A percentile compares a stretch with the other conserved stretches of the same genome.
phyloP scores from a whole-genome alignment of 1,140 invertebrate genomes.

The Drosophila busckii region DNA sequence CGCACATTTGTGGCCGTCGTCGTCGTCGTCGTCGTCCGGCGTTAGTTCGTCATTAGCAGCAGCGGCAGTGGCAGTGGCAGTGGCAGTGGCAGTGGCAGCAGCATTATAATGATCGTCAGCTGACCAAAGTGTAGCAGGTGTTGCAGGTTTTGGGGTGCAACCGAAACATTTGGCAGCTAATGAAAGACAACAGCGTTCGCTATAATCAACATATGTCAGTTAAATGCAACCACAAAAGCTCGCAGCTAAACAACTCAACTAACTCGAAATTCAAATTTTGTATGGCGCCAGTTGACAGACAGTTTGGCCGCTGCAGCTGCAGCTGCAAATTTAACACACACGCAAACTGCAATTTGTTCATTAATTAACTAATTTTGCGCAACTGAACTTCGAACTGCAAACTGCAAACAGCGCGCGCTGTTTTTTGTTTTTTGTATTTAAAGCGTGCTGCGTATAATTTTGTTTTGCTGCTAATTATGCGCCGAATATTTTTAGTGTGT shows the following conservation, averaged over 20 bases:
- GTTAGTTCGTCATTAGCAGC: no score
- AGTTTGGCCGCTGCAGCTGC: no score
- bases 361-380: no score
- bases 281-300: no score
- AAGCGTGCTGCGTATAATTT: no score
- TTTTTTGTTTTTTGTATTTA: no score
- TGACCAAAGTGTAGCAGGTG: constrained; percentile 24
- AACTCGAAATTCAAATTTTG: no score
- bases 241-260: constrained; percentile 12
- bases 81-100: constrained; percentile 14
- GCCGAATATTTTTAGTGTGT: constrained; percentile 33
- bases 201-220: constrained; percentile 56
- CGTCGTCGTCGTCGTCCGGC: constrained; percentile 1
- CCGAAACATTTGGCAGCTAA: constrained; percentile 56
- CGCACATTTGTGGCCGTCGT: constrained; percentile 50
- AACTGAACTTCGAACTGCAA: no score
- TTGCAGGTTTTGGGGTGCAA: constrained; percentile 39
- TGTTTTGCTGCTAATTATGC: no score
- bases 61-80: constrained; percentile 19
- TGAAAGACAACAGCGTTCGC: constrained; percentile 33
- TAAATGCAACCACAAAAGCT: constrained; percentile 21
- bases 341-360: no score
- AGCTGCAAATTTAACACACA: no score
- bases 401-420: background rate
- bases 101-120: constrained; percentile 12